phyloP scores from a whole-genome alignment of 2,888 invertebrate species.

The Miltochrista miniata region DNA sequence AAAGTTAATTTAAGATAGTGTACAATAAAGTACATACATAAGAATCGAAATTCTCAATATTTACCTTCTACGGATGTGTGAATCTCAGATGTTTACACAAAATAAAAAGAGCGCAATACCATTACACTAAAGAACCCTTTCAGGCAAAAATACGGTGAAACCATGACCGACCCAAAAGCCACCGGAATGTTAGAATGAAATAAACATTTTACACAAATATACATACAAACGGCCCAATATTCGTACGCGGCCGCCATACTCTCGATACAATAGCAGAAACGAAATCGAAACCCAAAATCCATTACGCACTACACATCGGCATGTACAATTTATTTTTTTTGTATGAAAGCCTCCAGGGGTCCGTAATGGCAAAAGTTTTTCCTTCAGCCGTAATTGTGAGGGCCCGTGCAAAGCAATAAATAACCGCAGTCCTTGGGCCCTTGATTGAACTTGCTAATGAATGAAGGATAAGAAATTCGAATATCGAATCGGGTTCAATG shows the following conservation, averaged over 20 bases:
- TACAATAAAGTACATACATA: too few species aligned
- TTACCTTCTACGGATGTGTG: neutral
- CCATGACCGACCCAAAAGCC: slow-evolving; percentile 15
- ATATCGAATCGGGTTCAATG: slow-evolving; percentile 53
- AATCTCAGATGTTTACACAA: slow-evolving; percentile 1
- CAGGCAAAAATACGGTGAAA: slow-evolving; percentile 5
- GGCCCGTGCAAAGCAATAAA: slow-evolving; percentile 80
- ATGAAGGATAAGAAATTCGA: slow-evolving; percentile 79
- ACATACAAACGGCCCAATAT: slow-evolving; percentile 34
- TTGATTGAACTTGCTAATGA: slow-evolving; percentile 84
- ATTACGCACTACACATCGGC: slow-evolving; percentile 69
- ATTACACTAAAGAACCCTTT: slow-evolving; percentile 8
- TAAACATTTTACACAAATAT: slow-evolving; percentile 48
- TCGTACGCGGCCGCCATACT: slow-evolving; percentile 27
- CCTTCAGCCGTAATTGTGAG: slow-evolving; percentile 77
- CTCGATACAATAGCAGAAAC: slow-evolving; percentile 49
- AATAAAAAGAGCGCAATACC: slow-evolving; percentile 1
- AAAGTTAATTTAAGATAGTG: too few species aligned
- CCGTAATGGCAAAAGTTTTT: slow-evolving; percentile 81
- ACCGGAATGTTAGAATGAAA: slow-evolving; percentile 26
- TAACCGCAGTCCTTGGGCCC: slow-evolving; percentile 75
- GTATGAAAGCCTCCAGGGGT: slow-evolving; percentile 73
- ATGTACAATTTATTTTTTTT: slow-evolving; percentile 74
- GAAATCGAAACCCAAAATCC: slow-evolving; percentile 71
- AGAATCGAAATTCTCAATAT: too few species aligned